Percentiles rank a stretch among this genome's conserved stretches.
Conservation (phyloP, 2,797 vertebrate genomes). For the Sebastiscus tertius region DNA sequence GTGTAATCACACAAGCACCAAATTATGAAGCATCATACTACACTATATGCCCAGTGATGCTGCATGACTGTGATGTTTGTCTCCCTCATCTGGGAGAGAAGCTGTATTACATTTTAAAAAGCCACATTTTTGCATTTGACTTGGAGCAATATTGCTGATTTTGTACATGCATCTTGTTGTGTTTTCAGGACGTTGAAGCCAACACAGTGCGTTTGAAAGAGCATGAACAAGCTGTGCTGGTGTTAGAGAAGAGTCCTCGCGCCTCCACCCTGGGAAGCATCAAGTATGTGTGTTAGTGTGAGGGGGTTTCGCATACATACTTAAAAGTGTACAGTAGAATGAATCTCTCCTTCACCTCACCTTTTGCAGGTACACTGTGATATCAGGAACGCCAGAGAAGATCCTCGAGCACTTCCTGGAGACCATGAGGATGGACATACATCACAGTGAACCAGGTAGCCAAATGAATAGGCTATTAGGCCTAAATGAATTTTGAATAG, state of each 20-base stretch:
- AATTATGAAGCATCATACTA: not conserved
- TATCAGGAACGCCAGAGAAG: constrained; percentile 98
- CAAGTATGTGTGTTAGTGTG: constrained; percentile 64
- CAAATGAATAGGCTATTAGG: not conserved
- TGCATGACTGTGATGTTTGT: constrained; percentile 36
- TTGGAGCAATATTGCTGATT: not conserved
- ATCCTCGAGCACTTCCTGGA: constrained; percentile 98
- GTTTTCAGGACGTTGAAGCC: constrained; percentile 94
- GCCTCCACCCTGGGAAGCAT: constrained; percentile 90
- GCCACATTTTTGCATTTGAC: not conserved
- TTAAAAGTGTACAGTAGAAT: not conserved
- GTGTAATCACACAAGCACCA: not conserved
- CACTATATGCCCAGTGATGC: not conserved
- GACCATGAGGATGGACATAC: constrained; percentile 94
- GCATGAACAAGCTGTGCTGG: constrained; percentile 95
- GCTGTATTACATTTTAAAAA: constrained; percentile 10
- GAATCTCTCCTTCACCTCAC: not conserved
- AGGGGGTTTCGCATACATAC: not conserved
- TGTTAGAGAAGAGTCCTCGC: constrained; percentile 95
- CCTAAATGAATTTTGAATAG: not conserved
- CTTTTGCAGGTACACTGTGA: constrained; percentile 93
- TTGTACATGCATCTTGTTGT: constrained; percentile 3
- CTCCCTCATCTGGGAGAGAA: constrained; percentile 61
- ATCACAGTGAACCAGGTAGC: constrained; percentile 89
- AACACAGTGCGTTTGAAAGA: constrained; percentile 99